Percentiles rank a stretch among this genome's conserved stretches.
Evolutionary conservation across 1,140 invertebrate genomes (phyloP).

Genomic region (Aricia agestis): DNA sequence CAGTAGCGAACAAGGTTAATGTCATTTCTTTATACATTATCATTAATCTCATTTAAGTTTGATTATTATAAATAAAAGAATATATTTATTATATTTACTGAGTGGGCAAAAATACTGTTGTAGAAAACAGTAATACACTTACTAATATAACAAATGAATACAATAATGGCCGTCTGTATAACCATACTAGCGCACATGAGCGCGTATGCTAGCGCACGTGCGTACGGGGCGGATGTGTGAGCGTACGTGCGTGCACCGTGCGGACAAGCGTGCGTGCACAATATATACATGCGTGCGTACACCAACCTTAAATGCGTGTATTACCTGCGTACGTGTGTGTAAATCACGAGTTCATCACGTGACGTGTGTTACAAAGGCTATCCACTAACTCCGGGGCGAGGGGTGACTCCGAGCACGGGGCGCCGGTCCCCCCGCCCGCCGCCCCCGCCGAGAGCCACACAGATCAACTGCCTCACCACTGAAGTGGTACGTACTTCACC

Average conservation of each 20-base stretch:
- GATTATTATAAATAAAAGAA: background rate
- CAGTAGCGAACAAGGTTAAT: constrained; percentile 91
- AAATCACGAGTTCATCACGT: background rate
- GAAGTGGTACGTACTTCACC: constrained; percentile 82
- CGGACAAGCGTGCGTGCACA: no score
- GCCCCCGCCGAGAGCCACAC: constrained; percentile 59
- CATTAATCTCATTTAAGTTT: background rate
- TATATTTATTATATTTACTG: background rate
- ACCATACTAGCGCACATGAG: no score
- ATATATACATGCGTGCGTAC: no score
- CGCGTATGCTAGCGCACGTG: no score
- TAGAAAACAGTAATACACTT: background rate
- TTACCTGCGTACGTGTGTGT: no score
- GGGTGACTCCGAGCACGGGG: constrained; percentile 47
- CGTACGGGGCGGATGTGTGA: no score
- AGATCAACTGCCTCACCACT: constrained; percentile 85
- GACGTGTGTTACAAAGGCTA: constrained; percentile 43
- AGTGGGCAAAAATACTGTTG: background rate
- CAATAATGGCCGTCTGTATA: no score
- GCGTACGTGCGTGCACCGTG: no score
- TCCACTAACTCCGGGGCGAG: constrained; percentile 59
- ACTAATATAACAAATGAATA: background rate
- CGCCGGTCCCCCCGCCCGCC: constrained; percentile 57
- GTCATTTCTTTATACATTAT: background rate
- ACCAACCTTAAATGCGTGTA: no score